phyloP scores from a whole-genome alignment of 2,888 invertebrate species.

The Apamea anceps region DNA sequence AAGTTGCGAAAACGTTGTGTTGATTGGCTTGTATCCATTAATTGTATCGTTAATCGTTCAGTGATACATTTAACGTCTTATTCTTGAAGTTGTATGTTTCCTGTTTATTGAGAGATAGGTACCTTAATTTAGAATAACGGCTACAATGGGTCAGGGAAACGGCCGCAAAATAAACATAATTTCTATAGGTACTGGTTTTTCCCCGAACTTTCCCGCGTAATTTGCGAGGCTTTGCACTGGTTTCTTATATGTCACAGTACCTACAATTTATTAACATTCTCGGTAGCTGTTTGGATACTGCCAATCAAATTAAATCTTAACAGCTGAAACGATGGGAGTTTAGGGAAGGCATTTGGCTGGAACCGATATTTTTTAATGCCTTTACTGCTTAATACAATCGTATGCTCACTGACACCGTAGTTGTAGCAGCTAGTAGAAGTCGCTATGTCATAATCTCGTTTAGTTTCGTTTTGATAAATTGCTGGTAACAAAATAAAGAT shows the following conservation, averaged over 20 bases:
- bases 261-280: neutral
- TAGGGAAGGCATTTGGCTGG: too few relatives aligned
- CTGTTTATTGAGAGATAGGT: constrained; percentile 25
- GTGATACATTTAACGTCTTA: constrained; percentile 50
- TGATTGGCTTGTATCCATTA: constrained; percentile 49
- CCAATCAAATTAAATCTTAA: neutral
- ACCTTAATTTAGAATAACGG: constrained; percentile 23
- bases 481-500: neutral
- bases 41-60: constrained; percentile 46
- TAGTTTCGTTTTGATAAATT: too few relatives aligned
- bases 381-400: neutral
- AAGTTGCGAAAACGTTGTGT: constrained; percentile 49
- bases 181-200: neutral
- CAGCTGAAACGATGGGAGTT: neutral
- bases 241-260: neutral
- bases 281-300: neutral
- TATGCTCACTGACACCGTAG: neutral
- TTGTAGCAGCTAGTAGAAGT: neutral
- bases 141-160: neutral
- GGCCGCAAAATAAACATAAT: neutral
- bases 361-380: too few relatives aligned
- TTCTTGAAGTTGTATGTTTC: constrained; percentile 16
- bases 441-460: neutral
- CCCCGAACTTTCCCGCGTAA: neutral
- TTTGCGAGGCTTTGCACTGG: neutral